Base-by-base conservation (phyloP, 2,113 vertebrate species). In the Felis chaus region DNA sequence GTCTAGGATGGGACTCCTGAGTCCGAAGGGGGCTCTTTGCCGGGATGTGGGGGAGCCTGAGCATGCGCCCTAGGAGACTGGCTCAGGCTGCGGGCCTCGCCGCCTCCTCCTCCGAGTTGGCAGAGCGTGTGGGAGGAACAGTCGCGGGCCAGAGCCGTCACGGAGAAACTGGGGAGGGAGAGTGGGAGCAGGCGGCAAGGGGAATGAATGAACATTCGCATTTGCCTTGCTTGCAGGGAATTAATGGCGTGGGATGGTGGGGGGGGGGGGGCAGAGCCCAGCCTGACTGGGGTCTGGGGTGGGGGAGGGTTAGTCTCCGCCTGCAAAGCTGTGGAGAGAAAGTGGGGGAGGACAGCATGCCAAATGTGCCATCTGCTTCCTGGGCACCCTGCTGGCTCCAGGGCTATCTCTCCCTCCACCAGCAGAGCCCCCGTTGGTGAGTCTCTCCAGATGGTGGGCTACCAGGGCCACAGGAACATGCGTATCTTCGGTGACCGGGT, bases 21-120 rank as follows among this genome's bases (percentile, higher is more conserved):
- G 23, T 6, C 39, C 0, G 65, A 50, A 50, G 65, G 25, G 25
- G 12, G 53, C 33, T 85, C 31, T 31, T 3, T n/a, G 15, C 16
- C 0, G 0, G 8, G 16, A 4, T 2, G 21, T 1, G 4, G 57
- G 29, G 41, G 19, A 19, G 15, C 41, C 7, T 16, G 6, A 0
- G 9, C 71, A 4, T n/a, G 71, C 3, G 1, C 5, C 14, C 14
- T 45, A 21, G 7, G 33, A 66, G 57, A 66, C 21, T 65, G 66
- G n/a, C 48, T 23, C 39, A 6, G 39, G 14, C 41, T 18, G 39
- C 0, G 13, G 19, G 76, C 55, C 19, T 21, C 21, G 15, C 23
- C 36, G 7, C 1, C 45, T 1, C 45, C 45, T 45, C 45, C 45
- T 31, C 1, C 4, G 14, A 4, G 61, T 74, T 7, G 16, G 15